A percentile compares a stretch with the other conserved stretches of the same genome.
Evolutionary conservation across 1,140 invertebrate species (phyloP).

Genomic region (Mycetomoellerius zeteki): DNA sequence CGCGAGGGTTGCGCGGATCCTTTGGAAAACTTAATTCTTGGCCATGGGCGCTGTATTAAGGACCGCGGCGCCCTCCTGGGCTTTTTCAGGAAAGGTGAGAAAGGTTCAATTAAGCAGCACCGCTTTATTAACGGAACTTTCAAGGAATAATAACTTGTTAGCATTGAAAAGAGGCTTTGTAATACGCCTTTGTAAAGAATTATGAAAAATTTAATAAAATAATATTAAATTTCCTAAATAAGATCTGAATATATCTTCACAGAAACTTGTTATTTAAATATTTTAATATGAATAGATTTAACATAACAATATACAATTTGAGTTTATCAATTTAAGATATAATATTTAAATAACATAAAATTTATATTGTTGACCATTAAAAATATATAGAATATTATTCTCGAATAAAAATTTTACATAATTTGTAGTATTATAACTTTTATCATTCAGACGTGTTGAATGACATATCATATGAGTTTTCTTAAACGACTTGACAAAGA

Average conservation of each 20-base stretch:
- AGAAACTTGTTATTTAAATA: background rate
- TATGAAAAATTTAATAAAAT: background rate
- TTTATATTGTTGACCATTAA: background rate
- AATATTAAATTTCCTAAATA: background rate
- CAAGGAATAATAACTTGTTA: conserved; percentile 15
- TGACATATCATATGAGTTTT: conserved; percentile 8
- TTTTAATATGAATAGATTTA: background rate
- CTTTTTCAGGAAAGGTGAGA: conserved; percentile 2
- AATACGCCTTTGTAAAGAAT: background rate
- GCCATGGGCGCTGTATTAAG: background rate
- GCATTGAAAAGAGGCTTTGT: background rate
- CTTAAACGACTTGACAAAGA: conserved; percentile 1
- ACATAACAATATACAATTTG: background rate
- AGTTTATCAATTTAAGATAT: background rate
- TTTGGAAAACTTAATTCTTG: conserved; percentile 49
- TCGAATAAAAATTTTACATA: background rate
- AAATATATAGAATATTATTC: background rate
- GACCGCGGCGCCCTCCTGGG: background rate
- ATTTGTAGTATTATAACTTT: background rate
- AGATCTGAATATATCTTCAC: background rate
- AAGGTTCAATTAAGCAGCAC: conserved; percentile 55
- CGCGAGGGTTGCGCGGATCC: conserved; percentile 14
- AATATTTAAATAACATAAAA: conserved; percentile 4
- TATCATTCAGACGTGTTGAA: background rate
- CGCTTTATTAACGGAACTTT: conserved; percentile 23